Conservation (phyloP, 2,797 vertebrate species). For the Ptychadena robeensis region DNA sequence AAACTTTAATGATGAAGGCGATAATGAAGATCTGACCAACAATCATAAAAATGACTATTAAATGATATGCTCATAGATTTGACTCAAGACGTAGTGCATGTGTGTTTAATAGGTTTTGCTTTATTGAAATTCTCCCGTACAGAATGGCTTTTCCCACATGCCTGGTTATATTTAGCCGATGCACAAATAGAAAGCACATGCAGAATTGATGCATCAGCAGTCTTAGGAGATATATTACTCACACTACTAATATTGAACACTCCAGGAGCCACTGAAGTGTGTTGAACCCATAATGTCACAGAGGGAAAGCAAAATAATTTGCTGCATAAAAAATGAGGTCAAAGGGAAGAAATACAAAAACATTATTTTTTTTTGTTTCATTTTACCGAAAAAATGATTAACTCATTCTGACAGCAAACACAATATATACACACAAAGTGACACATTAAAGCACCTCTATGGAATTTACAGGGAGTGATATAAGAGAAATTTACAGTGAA, state of each 20-base stretch:
- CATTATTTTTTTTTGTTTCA: neutral
- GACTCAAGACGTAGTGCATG: neutral
- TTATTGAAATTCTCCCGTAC: slow-evolving; percentile 25
- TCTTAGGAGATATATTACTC: slow-evolving; percentile 58
- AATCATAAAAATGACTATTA: neutral
- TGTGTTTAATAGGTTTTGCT: slow-evolving; percentile 12
- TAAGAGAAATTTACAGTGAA: neutral
- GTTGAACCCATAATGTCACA: slow-evolving; percentile 59
- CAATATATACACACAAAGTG: neutral
- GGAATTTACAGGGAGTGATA: neutral
- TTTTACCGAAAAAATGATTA: slow-evolving; percentile 8
- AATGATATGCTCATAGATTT: neutral
- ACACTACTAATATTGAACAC: slow-evolving; percentile 56
- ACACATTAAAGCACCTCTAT: neutral
- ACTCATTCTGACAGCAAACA: neutral
- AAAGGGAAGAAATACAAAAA: slow-evolving; percentile 2
- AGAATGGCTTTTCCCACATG: slow-evolving; percentile 51
- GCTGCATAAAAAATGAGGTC: slow-evolving; percentile 50
- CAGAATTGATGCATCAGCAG: slow-evolving; percentile 60
- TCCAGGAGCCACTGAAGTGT: slow-evolving; percentile 52
- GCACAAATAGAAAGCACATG: slow-evolving; percentile 52
- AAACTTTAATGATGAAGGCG: neutral
- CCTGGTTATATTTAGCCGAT: slow-evolving; percentile 52
- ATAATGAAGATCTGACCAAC: neutral
- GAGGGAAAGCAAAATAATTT: slow-evolving; percentile 55